Base-by-base conservation (phyloP, 2,113 vertebrate species). In the Anoura caudifer region DNA sequence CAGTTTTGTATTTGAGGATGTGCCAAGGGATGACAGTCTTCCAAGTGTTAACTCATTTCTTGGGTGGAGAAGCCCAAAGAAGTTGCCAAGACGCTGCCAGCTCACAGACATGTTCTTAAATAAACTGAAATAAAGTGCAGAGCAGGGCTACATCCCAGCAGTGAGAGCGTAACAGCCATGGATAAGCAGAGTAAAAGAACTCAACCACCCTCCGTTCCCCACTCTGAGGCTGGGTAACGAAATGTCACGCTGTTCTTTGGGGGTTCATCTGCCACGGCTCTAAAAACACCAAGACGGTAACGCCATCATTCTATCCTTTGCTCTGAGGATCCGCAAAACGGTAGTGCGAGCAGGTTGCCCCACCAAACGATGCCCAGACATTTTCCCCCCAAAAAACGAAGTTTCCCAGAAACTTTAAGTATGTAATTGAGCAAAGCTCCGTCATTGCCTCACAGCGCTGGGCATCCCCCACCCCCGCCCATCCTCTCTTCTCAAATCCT, bases 381-480 rank as follows among this genome's bases (percentile, higher is more conserved):
- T 72, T 86, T 80, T 80, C 20, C 65, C 77, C 24, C 59, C 24
- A 61, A 73, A 96, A 97, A 95, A 67, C n/a, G 70, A 14, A 14
- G 12, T 63, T 63, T 31, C 61, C 61, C 9, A 69, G 63, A 95
- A 84, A 96, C 72, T 87, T 65, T 69, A 93, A 97, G 79, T 33
- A 94, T 72, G 80, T 81, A 76, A 92, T 45, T 88, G 94, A 79
- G 93, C 72, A 96, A 96, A 9, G 13, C 70, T 81, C 79, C 5
- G 36, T 61, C 69, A 52, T 43, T 72, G 81, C 86, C 80, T 88
- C 76, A 63, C 31, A 43, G 72, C 47, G 61, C n/a, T 45, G 38
- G 76, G 82, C 81, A 91, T 75, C 28, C 36, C 65, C 13, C 17
- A 7, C n/a, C 16, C 31, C 7, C 17, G 14, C n/a, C 61, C 52